A percentile compares a stretch with the other conserved stretches of the same genome.
These are phyloP conservation scores for Pinna nobilis DNA, from an alignment of 1,140 invertebrate genomes.

Conservation along the genomic window DNA sequence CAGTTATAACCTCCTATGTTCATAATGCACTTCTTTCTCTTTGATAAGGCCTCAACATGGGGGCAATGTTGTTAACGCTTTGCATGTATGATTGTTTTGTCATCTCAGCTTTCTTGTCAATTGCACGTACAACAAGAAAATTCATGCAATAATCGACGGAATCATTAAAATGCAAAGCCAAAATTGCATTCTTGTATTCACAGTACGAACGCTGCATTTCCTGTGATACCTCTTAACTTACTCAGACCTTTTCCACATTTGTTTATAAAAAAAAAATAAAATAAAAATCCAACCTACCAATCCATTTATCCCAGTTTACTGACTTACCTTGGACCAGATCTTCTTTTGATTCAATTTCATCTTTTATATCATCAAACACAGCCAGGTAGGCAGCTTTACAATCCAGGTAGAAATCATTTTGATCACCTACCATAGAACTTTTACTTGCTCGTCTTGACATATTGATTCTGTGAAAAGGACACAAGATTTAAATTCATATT, in stretches of 20 bases:
- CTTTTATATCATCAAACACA: constrained; percentile 60
- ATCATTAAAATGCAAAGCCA: neutral
- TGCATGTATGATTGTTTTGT: too few species aligned
- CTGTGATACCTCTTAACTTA: neutral
- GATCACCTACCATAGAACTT: constrained; percentile 23
- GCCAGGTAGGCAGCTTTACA: constrained; percentile 69
- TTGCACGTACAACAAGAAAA: too few species aligned
- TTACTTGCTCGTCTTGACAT: constrained; percentile 34
- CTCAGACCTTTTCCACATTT: neutral
- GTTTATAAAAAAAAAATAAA: neutral
- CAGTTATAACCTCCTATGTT: too few species aligned
- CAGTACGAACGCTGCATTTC: neutral
- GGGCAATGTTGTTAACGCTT: too few species aligned
- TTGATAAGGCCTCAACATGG: too few species aligned
- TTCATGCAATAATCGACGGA: too few species aligned
- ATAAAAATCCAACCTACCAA: neutral
- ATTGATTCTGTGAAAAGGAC: too few species aligned
- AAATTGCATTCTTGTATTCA: neutral
- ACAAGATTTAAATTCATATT: neutral
- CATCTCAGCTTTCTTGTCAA: too few species aligned
- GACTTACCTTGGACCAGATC: constrained; percentile 55
- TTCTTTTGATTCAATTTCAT: constrained; percentile 61
- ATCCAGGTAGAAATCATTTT: constrained; percentile 51
- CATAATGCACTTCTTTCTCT: too few species aligned
- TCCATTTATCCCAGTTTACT: too few species aligned